Percentiles rank a stretch among this genome's conserved stretches.
Conservation (phyloP, 2,797 vertebrate species). For the Chloroceryle inda region DNA sequence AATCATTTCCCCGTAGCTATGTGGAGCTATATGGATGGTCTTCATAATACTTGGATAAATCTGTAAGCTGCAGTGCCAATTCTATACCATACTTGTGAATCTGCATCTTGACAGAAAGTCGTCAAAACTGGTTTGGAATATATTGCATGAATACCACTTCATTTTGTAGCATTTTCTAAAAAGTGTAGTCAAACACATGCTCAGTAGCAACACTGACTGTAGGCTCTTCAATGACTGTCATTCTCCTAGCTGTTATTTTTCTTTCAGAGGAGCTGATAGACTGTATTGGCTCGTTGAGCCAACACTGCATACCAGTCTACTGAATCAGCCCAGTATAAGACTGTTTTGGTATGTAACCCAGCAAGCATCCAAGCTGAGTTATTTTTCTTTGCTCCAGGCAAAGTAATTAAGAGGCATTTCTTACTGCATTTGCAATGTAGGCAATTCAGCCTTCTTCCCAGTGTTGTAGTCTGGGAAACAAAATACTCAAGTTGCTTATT, state of each 20-base stretch:
- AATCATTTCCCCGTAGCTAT: background rate
- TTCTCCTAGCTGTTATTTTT: slow-evolving; percentile 22
- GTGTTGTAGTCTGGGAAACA: background rate
- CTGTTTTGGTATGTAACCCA: slow-evolving; percentile 46
- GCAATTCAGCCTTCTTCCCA: background rate
- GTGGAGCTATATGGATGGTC: background rate
- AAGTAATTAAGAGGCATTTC: slow-evolving; percentile 32
- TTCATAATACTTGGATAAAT: background rate
- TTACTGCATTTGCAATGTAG: slow-evolving; percentile 33
- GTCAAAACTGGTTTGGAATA: background rate
- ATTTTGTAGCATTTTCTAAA: background rate
- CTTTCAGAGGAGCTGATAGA: background rate
- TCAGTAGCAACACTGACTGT: background rate
- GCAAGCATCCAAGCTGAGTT: slow-evolving; percentile 37
- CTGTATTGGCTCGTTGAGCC: background rate
- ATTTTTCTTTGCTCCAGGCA: slow-evolving; percentile 55
- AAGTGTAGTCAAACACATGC: background rate
- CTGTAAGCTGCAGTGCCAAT: background rate
- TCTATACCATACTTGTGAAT: fast-evolving
- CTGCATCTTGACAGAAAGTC: background rate
- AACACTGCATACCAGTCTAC: slow-evolving; percentile 27
- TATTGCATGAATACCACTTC: background rate
- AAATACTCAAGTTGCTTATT: background rate
- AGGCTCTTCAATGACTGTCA: background rate
- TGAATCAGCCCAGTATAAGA: slow-evolving; percentile 53